These are phyloP conservation scores for Peromyscus maniculatus DNA, from an alignment of 2,113 vertebrate species.

Conservation along the genomic window DNA sequence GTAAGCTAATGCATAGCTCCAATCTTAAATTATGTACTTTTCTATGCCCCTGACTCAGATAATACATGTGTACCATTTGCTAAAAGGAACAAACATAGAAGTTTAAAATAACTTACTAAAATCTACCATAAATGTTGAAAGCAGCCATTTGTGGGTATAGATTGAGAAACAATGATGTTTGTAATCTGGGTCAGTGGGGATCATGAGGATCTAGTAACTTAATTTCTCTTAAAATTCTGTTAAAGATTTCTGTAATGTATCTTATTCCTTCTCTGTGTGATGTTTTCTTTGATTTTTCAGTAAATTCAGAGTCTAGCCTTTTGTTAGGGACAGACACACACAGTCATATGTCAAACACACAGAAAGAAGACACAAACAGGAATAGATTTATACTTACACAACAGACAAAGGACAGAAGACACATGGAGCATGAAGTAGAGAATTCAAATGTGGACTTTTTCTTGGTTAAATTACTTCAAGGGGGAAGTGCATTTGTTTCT, in stretches of 20 bases:
- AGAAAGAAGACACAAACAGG: background rate
- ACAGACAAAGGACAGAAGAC: background rate
- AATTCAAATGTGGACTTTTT: background rate
- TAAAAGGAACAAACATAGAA: background rate
- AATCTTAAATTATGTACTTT: background rate
- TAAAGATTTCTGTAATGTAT: background rate
- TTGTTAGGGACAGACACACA: background rate
- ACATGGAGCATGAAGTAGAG: background rate
- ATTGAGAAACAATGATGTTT: background rate
- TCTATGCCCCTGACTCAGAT: background rate
- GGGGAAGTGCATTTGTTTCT: background rate
- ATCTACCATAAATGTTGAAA: background rate
- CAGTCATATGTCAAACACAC: background rate
- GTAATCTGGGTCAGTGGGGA: background rate
- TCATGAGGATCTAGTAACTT: background rate
- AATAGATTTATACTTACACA: background rate
- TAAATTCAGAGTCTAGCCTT: background rate
- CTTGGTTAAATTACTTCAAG: background rate
- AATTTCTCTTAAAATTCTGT: background rate
- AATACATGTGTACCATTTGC: background rate
- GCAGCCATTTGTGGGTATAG: background rate
- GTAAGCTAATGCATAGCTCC: background rate
- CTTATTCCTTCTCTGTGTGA: background rate
- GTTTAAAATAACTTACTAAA: background rate
- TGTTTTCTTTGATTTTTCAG: background rate